These are phyloP conservation scores for Oplegnathus fasciatus DNA, from an alignment of 2,113 vertebrate species.

Conservation along the genomic window DNA sequence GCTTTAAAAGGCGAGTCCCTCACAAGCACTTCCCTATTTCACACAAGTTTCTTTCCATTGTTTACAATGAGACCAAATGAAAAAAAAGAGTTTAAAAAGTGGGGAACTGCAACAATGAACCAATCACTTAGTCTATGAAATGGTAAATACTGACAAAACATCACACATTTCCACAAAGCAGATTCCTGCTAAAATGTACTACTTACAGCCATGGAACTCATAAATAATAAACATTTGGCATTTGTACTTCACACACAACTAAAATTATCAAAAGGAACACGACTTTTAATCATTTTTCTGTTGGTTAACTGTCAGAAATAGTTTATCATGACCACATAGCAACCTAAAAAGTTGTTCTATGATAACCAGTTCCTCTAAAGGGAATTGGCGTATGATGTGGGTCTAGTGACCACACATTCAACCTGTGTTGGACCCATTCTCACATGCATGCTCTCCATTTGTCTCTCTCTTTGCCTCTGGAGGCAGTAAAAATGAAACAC, in stretches of 20 bases:
- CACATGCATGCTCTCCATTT: no score
- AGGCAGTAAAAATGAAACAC: neutral
- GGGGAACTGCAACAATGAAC: neutral
- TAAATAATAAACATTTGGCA: neutral
- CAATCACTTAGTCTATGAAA: neutral
- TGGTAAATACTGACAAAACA: neutral
- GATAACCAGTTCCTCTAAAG: neutral
- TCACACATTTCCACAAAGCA: neutral
- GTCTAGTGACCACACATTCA: neutral
- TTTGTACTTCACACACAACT: neutral
- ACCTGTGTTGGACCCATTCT: neutral
- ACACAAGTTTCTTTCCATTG: neutral
- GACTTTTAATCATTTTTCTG: neutral
- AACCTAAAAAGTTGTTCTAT: neutral
- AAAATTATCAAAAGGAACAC: neutral
- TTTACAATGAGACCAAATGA: neutral
- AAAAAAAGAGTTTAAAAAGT: neutral
- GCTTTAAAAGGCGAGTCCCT: neutral
- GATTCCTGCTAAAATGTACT: neutral
- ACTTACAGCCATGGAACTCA: neutral
- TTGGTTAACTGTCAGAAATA: neutral
- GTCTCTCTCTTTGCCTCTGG: neutral
- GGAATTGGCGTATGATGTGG: neutral
- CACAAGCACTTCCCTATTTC: neutral
- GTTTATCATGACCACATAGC: neutral